Evolutionary conservation across 2,888 invertebrate genomes (phyloP).

Genomic region (Cephus nigrinus): DNA sequence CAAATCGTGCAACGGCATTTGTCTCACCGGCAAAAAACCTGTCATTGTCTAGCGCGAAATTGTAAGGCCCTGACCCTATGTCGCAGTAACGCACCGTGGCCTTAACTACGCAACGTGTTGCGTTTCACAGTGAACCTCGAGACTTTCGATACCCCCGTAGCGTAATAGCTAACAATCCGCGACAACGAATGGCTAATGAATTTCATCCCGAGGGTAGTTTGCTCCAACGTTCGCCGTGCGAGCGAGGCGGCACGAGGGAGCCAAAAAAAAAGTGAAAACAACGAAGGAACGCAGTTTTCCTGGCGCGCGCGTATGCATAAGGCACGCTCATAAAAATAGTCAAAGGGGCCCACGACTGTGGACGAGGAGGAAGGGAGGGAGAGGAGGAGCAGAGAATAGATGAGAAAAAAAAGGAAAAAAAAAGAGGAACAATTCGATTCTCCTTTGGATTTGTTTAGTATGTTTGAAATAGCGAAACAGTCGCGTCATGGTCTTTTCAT

Average conservation of each 20-base stretch:
- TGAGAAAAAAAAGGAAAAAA: too few species aligned
- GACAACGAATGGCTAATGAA: slow-evolving; percentile 44
- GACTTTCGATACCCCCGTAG: background rate
- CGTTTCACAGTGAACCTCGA: background rate
- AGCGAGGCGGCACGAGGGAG: slow-evolving; percentile 1
- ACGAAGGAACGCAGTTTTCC: background rate
- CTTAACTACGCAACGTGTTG: too few species aligned
- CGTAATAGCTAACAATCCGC: too few species aligned
- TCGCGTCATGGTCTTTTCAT: background rate
- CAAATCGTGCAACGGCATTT: slow-evolving; percentile 55
- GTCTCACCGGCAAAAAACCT: slow-evolving; percentile 45
- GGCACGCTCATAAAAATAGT: too few species aligned
- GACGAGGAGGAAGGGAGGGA: too few species aligned
- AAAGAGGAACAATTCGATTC: too few species aligned
- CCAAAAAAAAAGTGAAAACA: slow-evolving; percentile 13
- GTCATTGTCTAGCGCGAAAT: slow-evolving; percentile 33
- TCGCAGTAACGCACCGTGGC: too few species aligned
- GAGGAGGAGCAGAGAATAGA: too few species aligned
- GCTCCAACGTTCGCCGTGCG: too few species aligned
- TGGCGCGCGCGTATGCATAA: background rate
- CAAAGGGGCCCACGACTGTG: too few species aligned
- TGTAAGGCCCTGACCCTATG: background rate
- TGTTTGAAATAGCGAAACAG: background rate
- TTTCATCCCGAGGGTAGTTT: slow-evolving; percentile 23
- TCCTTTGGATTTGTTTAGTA: too few species aligned